Percentiles rank a stretch among this genome's conserved stretches.
Evolutionary conservation across 2,797 vertebrate genomes (phyloP).

Genomic region (Emydoidea blandingii): DNA sequence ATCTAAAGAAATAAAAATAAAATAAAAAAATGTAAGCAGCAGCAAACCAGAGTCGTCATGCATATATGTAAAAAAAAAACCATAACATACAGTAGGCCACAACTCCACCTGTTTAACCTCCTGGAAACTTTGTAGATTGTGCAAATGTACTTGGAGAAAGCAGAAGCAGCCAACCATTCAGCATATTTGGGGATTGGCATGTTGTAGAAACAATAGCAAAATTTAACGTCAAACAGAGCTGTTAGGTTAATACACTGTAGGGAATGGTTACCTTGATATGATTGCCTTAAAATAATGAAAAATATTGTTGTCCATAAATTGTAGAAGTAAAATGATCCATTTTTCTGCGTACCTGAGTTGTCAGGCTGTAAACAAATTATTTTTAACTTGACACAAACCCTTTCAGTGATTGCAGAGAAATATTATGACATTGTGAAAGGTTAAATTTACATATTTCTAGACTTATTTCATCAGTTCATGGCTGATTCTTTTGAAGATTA

Average conservation of each 20-base stretch:
- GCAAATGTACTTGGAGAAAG: background rate
- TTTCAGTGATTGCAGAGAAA: background rate
- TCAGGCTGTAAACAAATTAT: background rate
- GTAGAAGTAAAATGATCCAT: background rate
- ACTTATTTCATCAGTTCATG: background rate
- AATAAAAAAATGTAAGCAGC: background rate
- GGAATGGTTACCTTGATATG: background rate
- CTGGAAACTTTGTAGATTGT: background rate
- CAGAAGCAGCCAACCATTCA: background rate
- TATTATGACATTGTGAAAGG: constrained; percentile 12
- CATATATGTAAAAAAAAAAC: background rate
- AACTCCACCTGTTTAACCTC: background rate
- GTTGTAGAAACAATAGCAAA: background rate
- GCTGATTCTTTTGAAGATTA: background rate
- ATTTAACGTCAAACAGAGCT: background rate
- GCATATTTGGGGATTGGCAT: background rate
- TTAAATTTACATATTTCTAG: constrained; percentile 25
- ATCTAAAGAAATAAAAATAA: background rate
- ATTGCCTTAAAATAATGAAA: background rate
- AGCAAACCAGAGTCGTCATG: background rate
- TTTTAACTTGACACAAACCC: background rate
- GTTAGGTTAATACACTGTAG: background rate
- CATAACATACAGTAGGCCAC: background rate
- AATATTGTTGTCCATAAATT: background rate
- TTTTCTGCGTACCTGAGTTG: background rate